Percentiles rank a stretch among this genome's conserved stretches.
Evolutionary conservation across 2,113 vertebrate genomes (phyloP).

Genomic region (Trogon surrucura): DNA sequence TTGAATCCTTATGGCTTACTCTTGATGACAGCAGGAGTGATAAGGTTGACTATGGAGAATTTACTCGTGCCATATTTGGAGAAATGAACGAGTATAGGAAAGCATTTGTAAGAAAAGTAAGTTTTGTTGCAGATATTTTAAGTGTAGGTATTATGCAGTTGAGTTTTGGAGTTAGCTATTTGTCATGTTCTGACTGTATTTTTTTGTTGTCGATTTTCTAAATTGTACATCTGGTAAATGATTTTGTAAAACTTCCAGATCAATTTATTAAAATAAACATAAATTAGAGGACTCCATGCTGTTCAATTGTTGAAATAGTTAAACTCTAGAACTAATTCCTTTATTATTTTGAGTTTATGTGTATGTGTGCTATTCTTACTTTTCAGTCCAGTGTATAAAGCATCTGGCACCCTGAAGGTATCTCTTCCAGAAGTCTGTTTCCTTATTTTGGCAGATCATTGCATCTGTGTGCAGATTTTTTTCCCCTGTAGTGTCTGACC

Average conservation of each 20-base stretch:
- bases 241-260: neutral
- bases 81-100: slow-evolving; percentile 87
- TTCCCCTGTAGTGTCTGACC: neutral
- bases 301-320: neutral
- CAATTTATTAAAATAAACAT: neutral
- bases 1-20: slow-evolving; percentile 77
- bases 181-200: neutral
- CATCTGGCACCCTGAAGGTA: neutral
- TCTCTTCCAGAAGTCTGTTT: neutral
- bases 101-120: slow-evolving; percentile 83
- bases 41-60: slow-evolving; percentile 71
- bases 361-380: neutral
- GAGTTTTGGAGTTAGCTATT: neutral
- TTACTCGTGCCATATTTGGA: slow-evolving; percentile 75
- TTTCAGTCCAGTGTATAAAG: neutral
- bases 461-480: neutral
- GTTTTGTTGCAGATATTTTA: slow-evolving; percentile 6
- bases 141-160: neutral
- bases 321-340: neutral
- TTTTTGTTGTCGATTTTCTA: neutral
- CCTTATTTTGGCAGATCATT: neutral
- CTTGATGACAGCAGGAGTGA: slow-evolving; percentile 54
- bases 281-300: neutral
- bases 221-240: neutral
- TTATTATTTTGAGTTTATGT: neutral